Evolutionary conservation across 2,797 vertebrate genomes (phyloP).

Genomic region (Remorina albescens): DNA sequence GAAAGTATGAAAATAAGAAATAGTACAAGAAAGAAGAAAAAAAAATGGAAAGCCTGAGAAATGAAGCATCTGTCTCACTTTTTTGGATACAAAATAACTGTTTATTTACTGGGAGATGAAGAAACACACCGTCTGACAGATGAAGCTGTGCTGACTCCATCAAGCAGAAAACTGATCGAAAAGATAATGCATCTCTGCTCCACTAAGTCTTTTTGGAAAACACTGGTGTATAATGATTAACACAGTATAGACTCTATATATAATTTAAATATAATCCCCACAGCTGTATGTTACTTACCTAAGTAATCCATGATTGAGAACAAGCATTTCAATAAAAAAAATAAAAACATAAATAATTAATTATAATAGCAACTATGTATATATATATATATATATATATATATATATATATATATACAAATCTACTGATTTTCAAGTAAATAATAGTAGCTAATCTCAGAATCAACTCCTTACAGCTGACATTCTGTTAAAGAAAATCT

Average conservation of each 20-base stretch:
- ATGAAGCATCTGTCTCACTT: slow-evolving; percentile 21
- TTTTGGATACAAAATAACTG: slow-evolving; percentile 32
- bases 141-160: slow-evolving; percentile 35
- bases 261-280: background rate
- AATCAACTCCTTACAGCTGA: background rate
- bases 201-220: slow-evolving; percentile 27
- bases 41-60: slow-evolving; percentile 24
- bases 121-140: slow-evolving; percentile 30
- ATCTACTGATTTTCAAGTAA: background rate
- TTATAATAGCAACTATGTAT: too few relatives aligned
- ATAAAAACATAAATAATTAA: too few relatives aligned
- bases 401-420: too few relatives aligned
- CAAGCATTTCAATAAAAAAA: background rate
- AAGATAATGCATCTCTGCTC: slow-evolving; percentile 51
- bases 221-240: slow-evolving; percentile 2
- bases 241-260: background rate
- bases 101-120: slow-evolving; percentile 55
- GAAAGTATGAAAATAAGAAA: background rate
- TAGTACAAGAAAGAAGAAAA: background rate
- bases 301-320: background rate
- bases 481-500: background rate
- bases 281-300: background rate
- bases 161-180: slow-evolving; percentile 43
- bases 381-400: too few relatives aligned
- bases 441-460: background rate